These are phyloP conservation scores for fruit fly (Drosophila melanogaster) DNA, from an alignment of 1,140 invertebrate species.

Conservation along the genomic window DNA sequence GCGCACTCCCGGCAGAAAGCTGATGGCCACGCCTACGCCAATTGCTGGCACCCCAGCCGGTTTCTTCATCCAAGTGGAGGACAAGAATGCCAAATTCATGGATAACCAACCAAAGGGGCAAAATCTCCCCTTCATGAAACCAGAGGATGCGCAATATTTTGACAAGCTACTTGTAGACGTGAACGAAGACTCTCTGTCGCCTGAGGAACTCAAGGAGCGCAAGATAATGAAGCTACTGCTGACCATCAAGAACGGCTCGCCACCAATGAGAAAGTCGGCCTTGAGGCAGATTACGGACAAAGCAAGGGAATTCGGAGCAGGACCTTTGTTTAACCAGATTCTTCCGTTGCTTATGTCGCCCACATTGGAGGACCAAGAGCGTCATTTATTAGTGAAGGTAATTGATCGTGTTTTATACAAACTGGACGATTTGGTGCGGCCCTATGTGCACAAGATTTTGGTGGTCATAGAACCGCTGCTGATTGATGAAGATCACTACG, in stretches of 20 bases:
- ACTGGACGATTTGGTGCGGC: constrained; percentile 98
- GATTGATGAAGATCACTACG: constrained; percentile 99
- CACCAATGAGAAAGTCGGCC: constrained; percentile 99
- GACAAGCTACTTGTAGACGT: constrained; percentile 99
- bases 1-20: constrained; percentile 97
- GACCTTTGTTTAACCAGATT: constrained; percentile 99
- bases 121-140: constrained; percentile 99
- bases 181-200: constrained; percentile 97
- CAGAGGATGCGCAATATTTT: constrained; percentile 99
- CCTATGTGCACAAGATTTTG: constrained; percentile 99
- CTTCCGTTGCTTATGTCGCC: constrained; percentile 99
- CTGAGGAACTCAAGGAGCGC: constrained; percentile 98
- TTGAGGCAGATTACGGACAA: constrained; percentile 99
- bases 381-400: constrained; percentile 99
- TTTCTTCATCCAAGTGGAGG: constrained; percentile 97
- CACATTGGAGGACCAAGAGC: constrained; percentile 99
- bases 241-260: constrained; percentile 99
- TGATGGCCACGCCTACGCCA: constrained; percentile 99
- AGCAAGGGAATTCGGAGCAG: constrained; percentile 98
- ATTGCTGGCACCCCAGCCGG: constrained; percentile 96
- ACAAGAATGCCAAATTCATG: constrained; percentile 92
- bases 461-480: constrained; percentile 99
- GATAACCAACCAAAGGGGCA: constrained; percentile 97
- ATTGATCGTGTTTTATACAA: constrained; percentile 99
- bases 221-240: constrained; percentile 99